These are phyloP conservation scores for Acrossocheilus wenchowensis DNA, from an alignment of 2,797 vertebrate species.

Conservation along the genomic window DNA sequence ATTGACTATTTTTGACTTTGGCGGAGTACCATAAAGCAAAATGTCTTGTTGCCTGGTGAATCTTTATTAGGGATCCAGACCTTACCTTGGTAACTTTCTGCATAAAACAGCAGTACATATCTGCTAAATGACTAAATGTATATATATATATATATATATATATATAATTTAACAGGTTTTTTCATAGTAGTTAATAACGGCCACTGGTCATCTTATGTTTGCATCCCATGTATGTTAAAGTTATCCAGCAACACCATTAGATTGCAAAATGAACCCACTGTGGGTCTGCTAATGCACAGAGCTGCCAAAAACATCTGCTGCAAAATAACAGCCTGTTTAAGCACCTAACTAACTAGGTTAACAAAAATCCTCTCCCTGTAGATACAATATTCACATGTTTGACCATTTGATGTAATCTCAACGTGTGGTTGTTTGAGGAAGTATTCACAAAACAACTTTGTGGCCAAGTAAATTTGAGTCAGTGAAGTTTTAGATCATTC, in stretches of 20 bases:
- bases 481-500: not conserved
- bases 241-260: slow-evolving; percentile 4
- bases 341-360: not conserved
- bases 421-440: not conserved
- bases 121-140: no score
- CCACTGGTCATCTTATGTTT: no score
- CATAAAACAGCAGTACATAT: no score
- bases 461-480: not conserved
- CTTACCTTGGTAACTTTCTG: not conserved
- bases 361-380: not conserved
- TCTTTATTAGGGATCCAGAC: not conserved
- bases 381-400: not conserved
- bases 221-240: not conserved
- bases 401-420: not conserved
- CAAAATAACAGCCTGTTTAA: not conserved
- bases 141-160: no score
- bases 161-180: not conserved
- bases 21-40: not conserved
- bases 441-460: not conserved
- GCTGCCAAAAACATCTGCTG: not conserved
- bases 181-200: no score
- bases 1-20: not conserved
- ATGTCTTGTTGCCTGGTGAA: not conserved
- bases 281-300: not conserved
- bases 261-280: not conserved